Evolutionary conservation across 2,113 vertebrate genomes (phyloP).

Genomic region (Myotis brandtii): DNA sequence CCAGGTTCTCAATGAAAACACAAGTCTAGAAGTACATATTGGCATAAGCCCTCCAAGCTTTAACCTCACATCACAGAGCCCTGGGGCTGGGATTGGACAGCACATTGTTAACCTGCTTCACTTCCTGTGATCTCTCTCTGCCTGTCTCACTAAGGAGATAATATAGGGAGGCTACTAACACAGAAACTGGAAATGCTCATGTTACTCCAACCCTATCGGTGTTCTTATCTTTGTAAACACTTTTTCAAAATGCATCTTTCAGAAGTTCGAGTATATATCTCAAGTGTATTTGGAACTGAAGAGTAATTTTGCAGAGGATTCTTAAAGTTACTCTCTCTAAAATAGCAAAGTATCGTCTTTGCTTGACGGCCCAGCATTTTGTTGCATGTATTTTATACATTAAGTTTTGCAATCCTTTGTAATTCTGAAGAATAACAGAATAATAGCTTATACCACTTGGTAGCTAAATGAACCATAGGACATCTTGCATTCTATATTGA

Average conservation of each 20-base stretch:
- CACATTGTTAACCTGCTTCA: neutral
- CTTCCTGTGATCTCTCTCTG: neutral
- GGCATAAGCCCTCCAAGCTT: neutral
- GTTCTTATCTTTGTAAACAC: constrained; percentile 52
- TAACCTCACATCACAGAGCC: neutral
- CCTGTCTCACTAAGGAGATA: constrained; percentile 47
- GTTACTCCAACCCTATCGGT: constrained; percentile 40
- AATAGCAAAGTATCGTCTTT: neutral
- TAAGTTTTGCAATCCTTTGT: constrained; percentile 69
- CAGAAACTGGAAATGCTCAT: constrained; percentile 57
- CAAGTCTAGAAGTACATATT: neutral
- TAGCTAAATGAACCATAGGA: constrained; percentile 64
- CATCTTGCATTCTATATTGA: constrained; percentile 74
- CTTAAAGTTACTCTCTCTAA: constrained; percentile 62
- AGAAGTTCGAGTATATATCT: constrained; percentile 26
- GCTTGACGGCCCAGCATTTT: constrained; percentile 22
- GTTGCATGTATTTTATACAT: constrained; percentile 4
- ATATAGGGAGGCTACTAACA: constrained; percentile 23
- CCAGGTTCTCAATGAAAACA: neutral
- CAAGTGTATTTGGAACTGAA: constrained; percentile 36
- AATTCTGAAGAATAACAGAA: constrained; percentile 52
- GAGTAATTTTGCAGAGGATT: constrained; percentile 59
- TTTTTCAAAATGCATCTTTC: constrained; percentile 67
- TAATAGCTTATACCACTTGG: constrained; percentile 63
- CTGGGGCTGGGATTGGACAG: neutral